These are phyloP conservation scores for Muscidifurax raptorellus DNA, from an alignment of 1,140 invertebrate genomes.

Conservation along the genomic window DNA sequence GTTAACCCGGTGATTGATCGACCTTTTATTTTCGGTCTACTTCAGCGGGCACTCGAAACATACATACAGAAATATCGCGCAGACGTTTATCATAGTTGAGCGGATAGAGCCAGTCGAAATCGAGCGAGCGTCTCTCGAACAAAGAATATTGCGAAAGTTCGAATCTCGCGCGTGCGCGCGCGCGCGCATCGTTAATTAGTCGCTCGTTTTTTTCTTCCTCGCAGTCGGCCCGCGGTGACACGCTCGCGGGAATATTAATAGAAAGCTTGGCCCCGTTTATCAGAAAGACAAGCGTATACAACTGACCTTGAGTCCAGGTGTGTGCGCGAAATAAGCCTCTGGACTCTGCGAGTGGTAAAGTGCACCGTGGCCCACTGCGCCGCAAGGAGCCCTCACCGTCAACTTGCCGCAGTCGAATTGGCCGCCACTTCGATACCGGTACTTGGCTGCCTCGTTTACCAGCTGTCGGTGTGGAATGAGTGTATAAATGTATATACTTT, in stretches of 20 bases:
- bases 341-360: conserved; percentile 99
- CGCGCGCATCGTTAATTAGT: background rate
- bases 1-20: background rate
- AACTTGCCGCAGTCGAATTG: conserved; percentile 93
- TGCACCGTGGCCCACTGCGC: conserved; percentile 93
- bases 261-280: background rate
- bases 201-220: background rate
- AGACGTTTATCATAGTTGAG: too few species aligned
- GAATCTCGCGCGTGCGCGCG: background rate
- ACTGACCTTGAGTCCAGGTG: conserved; percentile 93
- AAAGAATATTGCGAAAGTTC: background rate
- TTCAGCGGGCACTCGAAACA: too few species aligned
- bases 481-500: background rate
- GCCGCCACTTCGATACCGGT: conserved; percentile 94
- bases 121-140: background rate
- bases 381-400: conserved; percentile 93
- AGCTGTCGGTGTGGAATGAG: conserved; percentile 74
- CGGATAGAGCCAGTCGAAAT: too few species aligned
- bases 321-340: conserved; percentile 98
- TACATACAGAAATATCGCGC: too few species aligned
- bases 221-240: too few species aligned
- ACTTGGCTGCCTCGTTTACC: conserved; percentile 95
- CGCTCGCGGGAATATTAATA: background rate
- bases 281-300: background rate
- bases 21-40: background rate